These are phyloP conservation scores for Spilosoma lubricipeda DNA, from an alignment of 2,888 invertebrate species.

Conservation along the genomic window DNA sequence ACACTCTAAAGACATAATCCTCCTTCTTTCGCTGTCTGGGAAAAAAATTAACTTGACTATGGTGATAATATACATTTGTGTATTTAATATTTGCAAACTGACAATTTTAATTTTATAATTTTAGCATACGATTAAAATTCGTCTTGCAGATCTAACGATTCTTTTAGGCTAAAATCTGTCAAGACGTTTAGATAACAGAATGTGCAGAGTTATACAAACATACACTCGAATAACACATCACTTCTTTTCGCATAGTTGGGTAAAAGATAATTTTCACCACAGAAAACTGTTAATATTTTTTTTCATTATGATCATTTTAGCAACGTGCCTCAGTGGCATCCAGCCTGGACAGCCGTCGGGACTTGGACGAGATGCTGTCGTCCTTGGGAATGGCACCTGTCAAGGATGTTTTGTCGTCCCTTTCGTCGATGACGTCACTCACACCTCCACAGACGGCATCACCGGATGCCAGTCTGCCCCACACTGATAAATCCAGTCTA, in stretches of 20 bases:
- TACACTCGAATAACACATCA: too few relatives aligned
- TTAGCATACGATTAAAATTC: too few relatives aligned
- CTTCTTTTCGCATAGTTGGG: too few relatives aligned
- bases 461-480: constrained; percentile 92
- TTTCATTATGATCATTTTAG: constrained; percentile 49
- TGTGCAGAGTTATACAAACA: too few relatives aligned
- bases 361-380: constrained; percentile 94
- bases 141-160: background rate
- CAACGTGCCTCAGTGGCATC: constrained; percentile 84
- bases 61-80: too few relatives aligned
- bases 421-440: constrained; percentile 92
- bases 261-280: background rate
- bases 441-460: constrained; percentile 93
- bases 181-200: too few relatives aligned
- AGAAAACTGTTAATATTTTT: background rate
- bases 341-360: constrained; percentile 85
- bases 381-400: constrained; percentile 95
- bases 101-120: too few relatives aligned
- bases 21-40: too few relatives aligned
- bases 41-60: too few relatives aligned
- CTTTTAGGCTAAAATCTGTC: too few relatives aligned
- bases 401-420: constrained; percentile 93
- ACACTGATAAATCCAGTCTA: constrained; percentile 85
- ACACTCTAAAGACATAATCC: too few relatives aligned
- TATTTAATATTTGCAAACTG: too few relatives aligned